Base-by-base conservation (phyloP, 2,797 vertebrate species). In the Dipus sagitta region DNA sequence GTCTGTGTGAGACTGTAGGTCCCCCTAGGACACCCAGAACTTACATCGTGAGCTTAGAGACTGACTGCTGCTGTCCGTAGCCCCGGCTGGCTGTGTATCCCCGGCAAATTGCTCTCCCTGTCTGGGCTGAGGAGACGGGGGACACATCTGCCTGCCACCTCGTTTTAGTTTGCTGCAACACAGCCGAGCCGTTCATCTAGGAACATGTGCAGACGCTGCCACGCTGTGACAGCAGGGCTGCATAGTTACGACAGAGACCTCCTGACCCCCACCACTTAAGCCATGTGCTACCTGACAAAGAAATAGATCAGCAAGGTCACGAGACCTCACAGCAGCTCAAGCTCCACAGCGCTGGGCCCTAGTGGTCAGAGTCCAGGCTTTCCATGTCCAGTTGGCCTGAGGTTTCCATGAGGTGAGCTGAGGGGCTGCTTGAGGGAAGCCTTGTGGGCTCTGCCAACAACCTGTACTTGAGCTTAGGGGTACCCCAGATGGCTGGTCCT, bases 131-230 rank as follows among this genome's bases (percentile, higher is more conserved):
- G 82, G 26, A 68, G 74, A 67, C 18, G 10, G 65, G 74, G 34
- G 60, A 47, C 54, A 47, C 5, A 32, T 68, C 34, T 12, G 17
- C 68, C 42, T 18, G 10, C 60, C 12, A 42, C 24, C 42, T 88
- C 0, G 74, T 88, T 88, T 10, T 65, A 14, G 54, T 65, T 74
- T 23, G 10, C 70, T 26, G 15, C 15, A 28, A 52, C 28, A 38
- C 30, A 26, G 52, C 60, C 20, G 8, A 0, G 1, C 28, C 58
- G 3, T 52, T 62, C 6, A 0, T 38, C 72, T 30, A 23, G 2
- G 52, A 28, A 1, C 64, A 10, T 30, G 65, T 3, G 0, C 6
- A 18, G 58, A 11, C 20, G 6, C 34, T 15, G 18, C 62, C 10
- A 52, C 1, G 0, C 21, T 7, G 2, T 10, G 24, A 13, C 10